Conservation (phyloP, 2,888 invertebrate genomes). For the Latrodectus hesperus region DNA sequence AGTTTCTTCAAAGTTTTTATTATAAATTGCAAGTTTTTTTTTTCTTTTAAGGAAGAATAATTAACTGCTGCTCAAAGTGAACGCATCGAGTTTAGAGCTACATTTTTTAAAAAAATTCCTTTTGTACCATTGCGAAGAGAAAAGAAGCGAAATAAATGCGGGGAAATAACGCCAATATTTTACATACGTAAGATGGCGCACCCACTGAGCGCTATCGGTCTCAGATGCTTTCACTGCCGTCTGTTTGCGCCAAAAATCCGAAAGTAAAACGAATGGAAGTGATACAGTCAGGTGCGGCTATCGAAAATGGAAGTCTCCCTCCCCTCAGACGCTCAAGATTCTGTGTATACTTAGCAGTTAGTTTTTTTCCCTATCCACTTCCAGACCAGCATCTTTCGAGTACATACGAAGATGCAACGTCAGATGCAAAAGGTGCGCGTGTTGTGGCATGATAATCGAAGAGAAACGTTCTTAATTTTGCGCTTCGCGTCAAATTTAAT, state of each 20-base stretch:
- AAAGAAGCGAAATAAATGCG: too few species aligned
- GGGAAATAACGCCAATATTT: too few species aligned
- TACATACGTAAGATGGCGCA: background rate
- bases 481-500: constrained; percentile 66
- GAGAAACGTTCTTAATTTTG: constrained; percentile 57
- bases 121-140: too few species aligned
- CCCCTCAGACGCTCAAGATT: background rate
- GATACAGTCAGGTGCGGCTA: background rate
- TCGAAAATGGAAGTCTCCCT: background rate
- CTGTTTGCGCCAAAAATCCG: background rate
- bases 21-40: too few species aligned
- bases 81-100: too few species aligned
- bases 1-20: too few species aligned
- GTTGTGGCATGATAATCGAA: constrained; percentile 55
- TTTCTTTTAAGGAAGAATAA: too few species aligned
- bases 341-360: background rate
- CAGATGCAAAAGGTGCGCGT: constrained; percentile 43
- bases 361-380: background rate
- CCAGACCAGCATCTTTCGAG: background rate
- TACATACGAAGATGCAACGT: constrained; percentile 12
- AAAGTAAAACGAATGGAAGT: background rate
- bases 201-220: too few species aligned
- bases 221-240: background rate
- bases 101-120: too few species aligned
- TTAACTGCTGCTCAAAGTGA: too few species aligned